Evolutionary conservation across 2,113 vertebrate genomes (phyloP).

Genomic region (Brevimyrus niger): DNA sequence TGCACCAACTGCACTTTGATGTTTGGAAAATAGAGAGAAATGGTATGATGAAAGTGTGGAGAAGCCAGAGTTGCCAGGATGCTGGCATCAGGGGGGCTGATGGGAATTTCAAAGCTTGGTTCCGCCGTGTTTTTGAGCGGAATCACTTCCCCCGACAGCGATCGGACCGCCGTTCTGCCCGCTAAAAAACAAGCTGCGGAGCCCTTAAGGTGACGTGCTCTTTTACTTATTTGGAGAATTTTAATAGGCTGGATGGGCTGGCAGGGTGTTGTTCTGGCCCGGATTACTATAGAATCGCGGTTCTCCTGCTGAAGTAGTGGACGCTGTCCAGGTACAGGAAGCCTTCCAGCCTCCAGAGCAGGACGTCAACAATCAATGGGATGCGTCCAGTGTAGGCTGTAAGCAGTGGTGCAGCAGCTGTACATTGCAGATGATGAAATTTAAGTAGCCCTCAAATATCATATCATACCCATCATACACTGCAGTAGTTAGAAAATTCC

Average conservation of each 20-base stretch:
- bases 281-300: not conserved
- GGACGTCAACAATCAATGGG: not conserved
- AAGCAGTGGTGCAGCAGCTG: no score
- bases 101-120: slow-evolving; percentile 36
- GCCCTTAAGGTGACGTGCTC: slow-evolving; percentile 36
- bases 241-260: slow-evolving; percentile 35
- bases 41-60: slow-evolving; percentile 39
- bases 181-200: not conserved
- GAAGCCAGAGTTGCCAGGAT: slow-evolving; percentile 30
- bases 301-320: not conserved
- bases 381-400: not conserved
- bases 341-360: not conserved
- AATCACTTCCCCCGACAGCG: not conserved
- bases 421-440: no score
- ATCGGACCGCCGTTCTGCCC: not conserved
- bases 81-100: slow-evolving; percentile 41
- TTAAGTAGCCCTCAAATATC: no score
- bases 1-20: slow-evolving; percentile 36
- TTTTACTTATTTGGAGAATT: slow-evolving; percentile 43
- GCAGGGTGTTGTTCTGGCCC: not conserved
- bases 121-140: not conserved
- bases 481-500: no score
- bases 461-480: no score
- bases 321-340: not conserved
- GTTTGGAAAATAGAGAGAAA: slow-evolving; percentile 31